Base-by-base conservation (phyloP, 1,140 invertebrate genomes). In the Asobara japonica region DNA sequence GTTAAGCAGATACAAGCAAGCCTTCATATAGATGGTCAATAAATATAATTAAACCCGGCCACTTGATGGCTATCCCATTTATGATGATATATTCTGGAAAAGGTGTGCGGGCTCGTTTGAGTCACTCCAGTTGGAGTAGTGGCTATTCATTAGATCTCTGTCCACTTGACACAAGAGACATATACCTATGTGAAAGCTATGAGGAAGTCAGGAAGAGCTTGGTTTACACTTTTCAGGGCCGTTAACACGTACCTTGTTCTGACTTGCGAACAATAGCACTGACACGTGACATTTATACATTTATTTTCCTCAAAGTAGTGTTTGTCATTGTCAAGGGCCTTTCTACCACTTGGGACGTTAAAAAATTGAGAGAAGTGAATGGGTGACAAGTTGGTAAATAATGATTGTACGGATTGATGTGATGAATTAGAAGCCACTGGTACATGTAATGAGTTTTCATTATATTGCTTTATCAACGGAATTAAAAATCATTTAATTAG, bases 91-190 rank as follows among this genome's bases (percentile, higher is more conserved):
- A 60, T 33, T 13, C 16, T 38, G 45, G 4, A 65, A 69, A 30
- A 69, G 25, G 18, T 69, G 20, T 60, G 20, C 20, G 20, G n/a
- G 56, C n/a, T 18, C n/a, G 60, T 62, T 62, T 30, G 29, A 62
- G 25, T 62, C 27, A 69, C 72, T 62, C 72, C 25, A 65, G 56
- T 30, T 41, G 71, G n/a, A n/a, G n/a, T n/a, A 73, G 71, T 51
- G 61, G 70, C 74, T 72, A 79, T 78, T 79, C 78, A 79, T 79
- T 79, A 79, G 74, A 76, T 67, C 74, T 78, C 76, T 76, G 77
- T 74, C 65, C 74, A 73, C 77, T 76, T 71, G 66, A 78, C 75
- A 78, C 71, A 73, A 79, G 77, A 18, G 72, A 56, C 25, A 56
- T 56, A 27, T 7, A 7, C 13, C 22, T 56, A 25, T 22, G 51